Base-by-base conservation (phyloP, 2,113 vertebrate species). In the Passerina amoena region DNA sequence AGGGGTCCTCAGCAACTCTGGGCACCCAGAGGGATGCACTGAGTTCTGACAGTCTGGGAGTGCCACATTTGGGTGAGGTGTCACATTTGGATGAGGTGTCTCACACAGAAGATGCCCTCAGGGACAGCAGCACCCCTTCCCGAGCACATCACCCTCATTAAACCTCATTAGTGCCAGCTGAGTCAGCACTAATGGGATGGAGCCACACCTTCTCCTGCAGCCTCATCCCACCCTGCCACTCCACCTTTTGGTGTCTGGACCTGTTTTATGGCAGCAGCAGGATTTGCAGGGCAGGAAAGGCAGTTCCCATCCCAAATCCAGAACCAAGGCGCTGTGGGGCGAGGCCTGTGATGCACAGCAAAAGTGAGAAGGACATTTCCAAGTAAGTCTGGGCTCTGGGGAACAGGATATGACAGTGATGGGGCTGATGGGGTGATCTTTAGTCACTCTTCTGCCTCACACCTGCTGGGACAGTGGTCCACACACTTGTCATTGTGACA, bases 191-290 rank as follows among this genome's bases (percentile, higher is more conserved):
- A 69, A 19, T 45, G 76, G 77, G 76, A 4, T 20, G 47, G 24
- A 1, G 1, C n/a, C 61, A 22, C 4, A 3, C 35, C 23, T 75
- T 2, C 11, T 1, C 3, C 57, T 66, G 50, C 50, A 63, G 17
- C 31, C 18, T 21, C 40, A 14, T 28, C 1, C 2, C 31, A 3
- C 0, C 0, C 12, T 38, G 56, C 23, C 30, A 40, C 21, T 3
- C 3, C 3, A 63, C 17, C 1, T 35, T 50, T 30, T 12, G 30
- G 48, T 33, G 31, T 27, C 68, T 57, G 66, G 21, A 9, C 27
- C 3, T 22, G 40, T 17, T 64, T 59, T 28, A 5, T 23, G 59
- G 23, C 22, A 89, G 47, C 27, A 73, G 9, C 22, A 48, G 47
- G 44, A 45, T 37, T 33, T 66, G 22, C 0, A 2, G 47, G 28